A percentile compares a stretch with the other conserved stretches of the same genome.
These are phyloP conservation scores for Sciurus vulgaris DNA, from an alignment of 2,797 vertebrate species.

Conservation along the genomic window DNA sequence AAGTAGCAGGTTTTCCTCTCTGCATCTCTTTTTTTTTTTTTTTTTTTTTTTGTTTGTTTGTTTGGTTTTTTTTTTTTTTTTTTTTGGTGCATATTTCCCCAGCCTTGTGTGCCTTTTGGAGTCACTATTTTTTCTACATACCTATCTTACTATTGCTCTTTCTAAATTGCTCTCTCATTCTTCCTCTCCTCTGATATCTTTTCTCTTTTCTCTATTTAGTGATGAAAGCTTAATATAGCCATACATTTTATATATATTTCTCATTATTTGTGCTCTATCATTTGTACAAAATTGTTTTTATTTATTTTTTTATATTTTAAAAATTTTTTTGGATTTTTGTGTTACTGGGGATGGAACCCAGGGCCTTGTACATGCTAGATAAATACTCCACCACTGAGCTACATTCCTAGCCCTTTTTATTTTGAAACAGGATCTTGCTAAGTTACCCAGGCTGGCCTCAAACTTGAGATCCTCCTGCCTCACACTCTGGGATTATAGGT, in stretches of 20 bases:
- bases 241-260: background rate
- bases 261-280: background rate
- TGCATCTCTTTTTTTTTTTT: background rate
- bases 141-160: background rate
- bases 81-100: background rate
- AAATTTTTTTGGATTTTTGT: too few species aligned
- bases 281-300: background rate
- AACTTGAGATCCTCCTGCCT: too few species aligned
- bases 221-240: constrained; percentile 1
- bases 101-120: background rate
- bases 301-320: too few species aligned
- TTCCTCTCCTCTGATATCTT: background rate
- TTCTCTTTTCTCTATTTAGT: background rate
- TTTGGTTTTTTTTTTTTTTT: too few species aligned
- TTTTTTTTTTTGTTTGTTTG: too few species aligned
- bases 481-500: too few species aligned
- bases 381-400: too few species aligned
- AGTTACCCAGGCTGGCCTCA: too few species aligned
- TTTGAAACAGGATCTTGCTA: too few species aligned
- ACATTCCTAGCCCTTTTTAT: too few species aligned
- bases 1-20: background rate
- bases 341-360: too few species aligned
- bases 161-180: background rate
- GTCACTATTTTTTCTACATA: background rate
- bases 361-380: too few species aligned